Conservation (phyloP, 2,797 vertebrate species). For the Characodon lateralis region DNA sequence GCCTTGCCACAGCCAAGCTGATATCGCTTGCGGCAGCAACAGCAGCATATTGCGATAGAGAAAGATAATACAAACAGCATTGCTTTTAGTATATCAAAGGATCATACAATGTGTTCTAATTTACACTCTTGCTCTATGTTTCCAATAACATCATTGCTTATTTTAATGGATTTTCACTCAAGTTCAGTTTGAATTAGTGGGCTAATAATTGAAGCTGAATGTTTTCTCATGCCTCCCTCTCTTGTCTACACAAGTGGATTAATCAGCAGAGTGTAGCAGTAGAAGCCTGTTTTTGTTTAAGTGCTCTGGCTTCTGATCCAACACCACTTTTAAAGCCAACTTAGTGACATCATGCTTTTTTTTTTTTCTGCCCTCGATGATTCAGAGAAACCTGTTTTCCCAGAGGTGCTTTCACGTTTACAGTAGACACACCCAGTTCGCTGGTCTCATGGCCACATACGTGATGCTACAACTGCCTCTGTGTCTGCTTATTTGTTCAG, state of each 20-base stretch:
- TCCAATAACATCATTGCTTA: not conserved
- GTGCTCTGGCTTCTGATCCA: not conserved
- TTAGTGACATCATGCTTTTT: not conserved
- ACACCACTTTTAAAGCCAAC: conserved; percentile 18
- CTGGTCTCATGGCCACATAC: too few relatives aligned
- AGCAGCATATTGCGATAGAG: not conserved
- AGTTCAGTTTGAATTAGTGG: conserved; percentile 1
- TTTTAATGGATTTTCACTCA: conserved; percentile 7
- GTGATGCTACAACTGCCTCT: not conserved
- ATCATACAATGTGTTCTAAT: not conserved
- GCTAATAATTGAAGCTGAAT: conserved; percentile 6
- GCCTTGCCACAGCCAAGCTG: conserved; percentile 1
- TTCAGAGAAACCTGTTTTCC: conserved; percentile 8
- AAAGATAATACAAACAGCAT: not conserved
- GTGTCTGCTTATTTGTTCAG: conserved; percentile 30
- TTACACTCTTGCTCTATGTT: not conserved
- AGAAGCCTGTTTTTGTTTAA: conserved; percentile 12
- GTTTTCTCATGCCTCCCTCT: not conserved
- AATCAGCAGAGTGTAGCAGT: conserved; percentile 2
- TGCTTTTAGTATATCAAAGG: not conserved
- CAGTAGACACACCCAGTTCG: not conserved
- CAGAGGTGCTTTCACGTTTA: conserved; percentile 27
- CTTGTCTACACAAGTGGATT: conserved; percentile 11
- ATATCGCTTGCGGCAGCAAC: not conserved
- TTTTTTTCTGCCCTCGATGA: not conserved